phyloP scores from a whole-genome alignment of 2,797 vertebrate genomes.

The Acrossocheilus fasciatus region DNA sequence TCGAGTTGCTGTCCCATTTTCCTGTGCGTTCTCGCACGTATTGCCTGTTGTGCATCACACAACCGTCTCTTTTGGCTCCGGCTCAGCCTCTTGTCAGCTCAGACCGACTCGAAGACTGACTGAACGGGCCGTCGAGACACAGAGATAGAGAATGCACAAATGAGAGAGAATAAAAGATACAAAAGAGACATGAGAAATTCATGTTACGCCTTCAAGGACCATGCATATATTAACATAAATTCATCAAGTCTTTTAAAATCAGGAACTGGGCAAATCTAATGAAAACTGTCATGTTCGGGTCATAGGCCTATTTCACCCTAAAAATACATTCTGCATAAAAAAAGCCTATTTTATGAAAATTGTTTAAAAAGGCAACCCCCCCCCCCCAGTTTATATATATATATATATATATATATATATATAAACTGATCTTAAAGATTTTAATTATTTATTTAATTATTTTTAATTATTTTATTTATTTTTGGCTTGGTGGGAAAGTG shows the following conservation, averaged over 20 bases:
- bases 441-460: no score
- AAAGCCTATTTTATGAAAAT: neutral
- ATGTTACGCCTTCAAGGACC: constrained; percentile 12
- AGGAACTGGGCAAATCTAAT: neutral
- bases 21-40: constrained; percentile 60
- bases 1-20: constrained; percentile 68
- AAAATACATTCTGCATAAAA: neutral
- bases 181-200: constrained; percentile 21
- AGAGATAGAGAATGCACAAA: neutral
- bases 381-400: no score
- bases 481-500: neutral
- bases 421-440: no score
- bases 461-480: neutral
- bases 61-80: neutral
- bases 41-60: neutral
- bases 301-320: no score
- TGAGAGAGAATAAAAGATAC: constrained; percentile 22
- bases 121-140: constrained; percentile 2
- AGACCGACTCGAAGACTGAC: neutral
- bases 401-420: no score
- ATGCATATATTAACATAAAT: constrained; percentile 40
- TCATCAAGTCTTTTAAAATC: constrained; percentile 12
- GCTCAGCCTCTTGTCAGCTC: neutral
- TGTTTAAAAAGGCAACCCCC: neutral
- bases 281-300: neutral